These are phyloP conservation scores for Clunio marinus DNA, from an alignment of 2,888 invertebrate species.

Conservation along the genomic window DNA sequence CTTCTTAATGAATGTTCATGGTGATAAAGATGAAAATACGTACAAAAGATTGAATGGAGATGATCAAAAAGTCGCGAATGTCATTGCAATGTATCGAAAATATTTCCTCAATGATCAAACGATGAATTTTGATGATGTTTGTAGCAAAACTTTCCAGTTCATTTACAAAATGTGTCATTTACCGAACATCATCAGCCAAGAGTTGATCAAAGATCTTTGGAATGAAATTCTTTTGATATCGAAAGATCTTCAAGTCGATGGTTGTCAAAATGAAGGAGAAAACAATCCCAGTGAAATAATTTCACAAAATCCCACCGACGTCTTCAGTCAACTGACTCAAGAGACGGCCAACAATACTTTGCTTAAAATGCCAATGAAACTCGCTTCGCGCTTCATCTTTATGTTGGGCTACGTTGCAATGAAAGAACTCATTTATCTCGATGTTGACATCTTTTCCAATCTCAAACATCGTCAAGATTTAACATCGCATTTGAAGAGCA, in stretches of 20 bases:
- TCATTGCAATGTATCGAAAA: slow-evolving; percentile 52
- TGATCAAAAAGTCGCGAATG: slow-evolving; percentile 45
- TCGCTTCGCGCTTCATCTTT: slow-evolving; percentile 56
- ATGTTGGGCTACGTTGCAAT: slow-evolving; percentile 73
- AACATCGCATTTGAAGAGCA: slow-evolving; percentile 46
- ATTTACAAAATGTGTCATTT: slow-evolving; percentile 58
- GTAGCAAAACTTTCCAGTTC: slow-evolving; percentile 55
- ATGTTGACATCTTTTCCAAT: slow-evolving; percentile 78
- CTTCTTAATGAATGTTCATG: slow-evolving; percentile 45
- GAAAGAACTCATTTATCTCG: slow-evolving; percentile 75
- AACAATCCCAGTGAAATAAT: neutral
- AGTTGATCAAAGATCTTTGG: slow-evolving; percentile 54
- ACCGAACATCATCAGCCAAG: slow-evolving; percentile 55
- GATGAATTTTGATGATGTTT: slow-evolving; percentile 54
- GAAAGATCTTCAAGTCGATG: slow-evolving; percentile 42
- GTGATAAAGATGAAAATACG: slow-evolving; percentile 47
- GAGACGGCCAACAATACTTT: neutral
- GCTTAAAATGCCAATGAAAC: slow-evolving; percentile 45
- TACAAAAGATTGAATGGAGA: slow-evolving; percentile 48
- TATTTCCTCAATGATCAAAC: slow-evolving; percentile 52
- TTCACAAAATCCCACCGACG: neutral
- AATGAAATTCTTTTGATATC: slow-evolving; percentile 52
- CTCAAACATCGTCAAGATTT: slow-evolving; percentile 62
- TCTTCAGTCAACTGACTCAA: neutral
- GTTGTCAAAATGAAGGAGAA: no score